phyloP scores from a whole-genome alignment of 1,140 invertebrate species.

The Drosophila subobscura region DNA sequence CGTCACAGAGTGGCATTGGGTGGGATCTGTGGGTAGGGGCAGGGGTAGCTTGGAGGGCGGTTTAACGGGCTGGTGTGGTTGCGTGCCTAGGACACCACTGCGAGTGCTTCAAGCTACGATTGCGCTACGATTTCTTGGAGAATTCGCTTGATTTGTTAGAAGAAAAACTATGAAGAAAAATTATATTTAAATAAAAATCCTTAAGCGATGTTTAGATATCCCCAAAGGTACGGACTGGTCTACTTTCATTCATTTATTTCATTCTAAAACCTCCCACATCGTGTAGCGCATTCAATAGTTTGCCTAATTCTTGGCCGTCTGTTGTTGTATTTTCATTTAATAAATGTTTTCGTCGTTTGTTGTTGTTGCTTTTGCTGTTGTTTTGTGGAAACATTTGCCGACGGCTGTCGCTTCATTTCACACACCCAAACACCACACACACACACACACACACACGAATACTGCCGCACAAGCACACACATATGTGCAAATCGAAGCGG shows the following conservation, averaged over 20 bases:
- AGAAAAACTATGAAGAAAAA: background rate
- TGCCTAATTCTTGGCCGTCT: constrained; percentile 2
- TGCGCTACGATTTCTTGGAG: constrained; percentile 3
- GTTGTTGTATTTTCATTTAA: constrained; percentile 69
- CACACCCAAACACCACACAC: constrained; percentile 42
- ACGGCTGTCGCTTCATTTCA: constrained; percentile 75
- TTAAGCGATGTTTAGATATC: too few relatives aligned
- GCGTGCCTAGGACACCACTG: constrained; percentile 30
- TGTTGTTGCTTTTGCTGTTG: constrained; percentile 29
- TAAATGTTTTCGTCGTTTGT: constrained; percentile 63
- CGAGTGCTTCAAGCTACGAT: constrained; percentile 2
- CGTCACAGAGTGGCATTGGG: background rate
- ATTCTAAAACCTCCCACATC: background rate
- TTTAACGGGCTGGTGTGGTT: background rate
- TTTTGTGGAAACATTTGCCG: constrained; percentile 79
- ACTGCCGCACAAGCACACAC: background rate
- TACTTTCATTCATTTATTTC: background rate
- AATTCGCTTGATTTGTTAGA: background rate
- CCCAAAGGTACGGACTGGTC: too few relatives aligned
- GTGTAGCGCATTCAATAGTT: constrained; percentile 21
- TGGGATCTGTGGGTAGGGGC: too few relatives aligned
- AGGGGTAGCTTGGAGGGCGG: background rate
- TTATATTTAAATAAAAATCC: too few relatives aligned
- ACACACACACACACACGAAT: constrained; percentile 15
- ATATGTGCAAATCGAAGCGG: constrained; percentile 31